phyloP scores from a whole-genome alignment of 2,888 invertebrate species.

The Pollenia griseotomentosa region DNA sequence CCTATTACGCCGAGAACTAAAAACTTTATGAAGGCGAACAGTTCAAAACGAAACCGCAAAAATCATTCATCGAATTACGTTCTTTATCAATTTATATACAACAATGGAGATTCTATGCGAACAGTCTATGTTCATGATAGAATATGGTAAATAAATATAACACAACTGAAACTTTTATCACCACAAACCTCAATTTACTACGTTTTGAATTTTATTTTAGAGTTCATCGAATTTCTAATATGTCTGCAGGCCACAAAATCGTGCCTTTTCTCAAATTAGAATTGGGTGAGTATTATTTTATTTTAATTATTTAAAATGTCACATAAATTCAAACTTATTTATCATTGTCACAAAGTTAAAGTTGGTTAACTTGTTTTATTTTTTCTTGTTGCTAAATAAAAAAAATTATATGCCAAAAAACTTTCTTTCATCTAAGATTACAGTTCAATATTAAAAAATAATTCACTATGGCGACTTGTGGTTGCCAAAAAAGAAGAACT shows the following conservation, averaged over 20 bases:
- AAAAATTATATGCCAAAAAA: background rate
- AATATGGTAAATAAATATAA: too few species aligned
- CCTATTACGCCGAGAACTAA: too few species aligned
- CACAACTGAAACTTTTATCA: too few species aligned
- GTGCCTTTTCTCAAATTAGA: background rate
- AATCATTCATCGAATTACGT: too few species aligned
- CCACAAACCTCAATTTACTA: too few species aligned
- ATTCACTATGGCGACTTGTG: background rate
- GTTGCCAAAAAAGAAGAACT: background rate
- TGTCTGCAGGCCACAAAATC: background rate
- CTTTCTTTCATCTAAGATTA: constrained; percentile 42
- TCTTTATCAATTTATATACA: too few species aligned
- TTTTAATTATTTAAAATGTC: too few species aligned
- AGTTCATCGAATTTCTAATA: background rate
- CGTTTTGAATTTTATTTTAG: background rate
- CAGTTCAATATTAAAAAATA: background rate
- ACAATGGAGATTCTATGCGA: too few species aligned
- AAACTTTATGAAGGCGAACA: too few species aligned
- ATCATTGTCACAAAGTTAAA: constrained; percentile 62
- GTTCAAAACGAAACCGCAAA: too few species aligned
- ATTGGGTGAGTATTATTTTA: background rate
- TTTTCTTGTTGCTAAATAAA: background rate
- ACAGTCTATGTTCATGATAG: too few species aligned
- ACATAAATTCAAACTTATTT: constrained; percentile 43
- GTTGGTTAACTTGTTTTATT: constrained; percentile 15